A percentile compares a stretch with the other conserved stretches of the same genome.
Conservation (phyloP, 1,140 invertebrate genomes). For the Bombyx mori region ASM3026992v2 NC_085109.1:5729501-5730000, state of each 20-base stretch:
- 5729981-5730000: no score
- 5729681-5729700: slow-evolving; percentile 91
- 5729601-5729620: slow-evolving; percentile 89
- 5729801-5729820: background rate
- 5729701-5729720: background rate
- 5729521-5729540: slow-evolving; percentile 91
- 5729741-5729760: no score
- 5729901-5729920: no score
- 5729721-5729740: slow-evolving; percentile 1
- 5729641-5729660: slow-evolving; percentile 95
- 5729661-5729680: slow-evolving; percentile 89
- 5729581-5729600: slow-evolving; percentile 81
- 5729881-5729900: no score
- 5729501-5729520: slow-evolving; percentile 75
- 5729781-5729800: no score
- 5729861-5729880: background rate
- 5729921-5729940: no score
- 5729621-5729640: slow-evolving; percentile 90
- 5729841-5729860: background rate
- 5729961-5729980: no score
- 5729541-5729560: slow-evolving; percentile 76
- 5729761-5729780: no score
- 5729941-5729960: no score
- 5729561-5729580: slow-evolving; percentile 92
- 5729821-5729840: background rate